Evolutionary conservation across 1,140 invertebrate genomes (phyloP).

Genomic region (Notospermus geniculatus): DNA sequence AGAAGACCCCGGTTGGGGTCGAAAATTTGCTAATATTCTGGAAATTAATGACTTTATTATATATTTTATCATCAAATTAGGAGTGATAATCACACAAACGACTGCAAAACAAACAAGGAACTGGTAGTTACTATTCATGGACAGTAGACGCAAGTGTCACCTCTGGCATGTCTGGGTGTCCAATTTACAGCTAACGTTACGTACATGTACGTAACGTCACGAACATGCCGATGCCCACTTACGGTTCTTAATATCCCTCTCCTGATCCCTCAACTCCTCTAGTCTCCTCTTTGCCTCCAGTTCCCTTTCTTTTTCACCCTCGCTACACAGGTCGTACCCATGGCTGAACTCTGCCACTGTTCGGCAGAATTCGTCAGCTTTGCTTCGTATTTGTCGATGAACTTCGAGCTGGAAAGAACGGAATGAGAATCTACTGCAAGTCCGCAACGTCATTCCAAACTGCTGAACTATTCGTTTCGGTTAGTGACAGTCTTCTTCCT

Average conservation of each 20-base stretch:
- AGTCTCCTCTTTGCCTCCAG: conserved; percentile 7
- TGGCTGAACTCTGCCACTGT: conserved; percentile 13
- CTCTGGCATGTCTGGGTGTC: too few species aligned
- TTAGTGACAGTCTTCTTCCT: too few species aligned
- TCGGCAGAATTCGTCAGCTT: conserved; percentile 16
- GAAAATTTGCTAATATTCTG: too few species aligned
- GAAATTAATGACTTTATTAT: too few species aligned
- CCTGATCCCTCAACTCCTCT: not conserved
- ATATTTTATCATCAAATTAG: not conserved
- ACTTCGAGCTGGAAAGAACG: not conserved
- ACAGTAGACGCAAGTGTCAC: too few species aligned
- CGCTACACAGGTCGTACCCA: conserved; percentile 12
- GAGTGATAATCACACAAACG: not conserved
- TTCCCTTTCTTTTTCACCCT: conserved; percentile 14
- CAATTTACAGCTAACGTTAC: too few species aligned
- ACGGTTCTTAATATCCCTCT: not conserved
- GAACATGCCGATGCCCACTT: too few species aligned
- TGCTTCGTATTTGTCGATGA: not conserved
- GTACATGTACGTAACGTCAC: too few species aligned
- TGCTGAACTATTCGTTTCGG: too few species aligned
- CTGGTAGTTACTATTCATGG: not conserved
- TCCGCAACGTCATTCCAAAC: not conserved
- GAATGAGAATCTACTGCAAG: not conserved
- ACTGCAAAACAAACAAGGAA: not conserved
- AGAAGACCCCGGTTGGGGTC: too few species aligned